Percentiles rank a stretch among this genome's conserved stretches.
phyloP scores from a whole-genome alignment of 2,888 invertebrate genomes.

The Oscheius myriophilus region DNA sequence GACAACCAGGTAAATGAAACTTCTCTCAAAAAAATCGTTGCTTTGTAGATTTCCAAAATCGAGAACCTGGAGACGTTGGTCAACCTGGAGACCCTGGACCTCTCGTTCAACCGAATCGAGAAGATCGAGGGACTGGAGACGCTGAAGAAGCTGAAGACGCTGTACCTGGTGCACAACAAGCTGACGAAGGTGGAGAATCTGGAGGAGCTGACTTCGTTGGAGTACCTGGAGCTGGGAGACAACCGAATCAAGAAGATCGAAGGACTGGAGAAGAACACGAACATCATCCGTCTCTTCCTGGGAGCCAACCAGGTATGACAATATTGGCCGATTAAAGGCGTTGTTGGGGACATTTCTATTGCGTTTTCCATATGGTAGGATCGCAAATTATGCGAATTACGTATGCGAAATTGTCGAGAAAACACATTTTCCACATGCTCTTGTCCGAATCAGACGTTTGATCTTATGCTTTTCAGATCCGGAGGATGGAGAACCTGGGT shows the following conservation, averaged over 20 bases:
- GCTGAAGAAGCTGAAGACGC: conserved; percentile 70
- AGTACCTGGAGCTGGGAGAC: conserved; percentile 90
- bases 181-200: conserved; percentile 72
- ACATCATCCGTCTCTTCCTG: conserved; percentile 78
- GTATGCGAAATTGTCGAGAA: too few species aligned
- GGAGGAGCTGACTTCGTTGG: conserved; percentile 76
- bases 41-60: conserved; percentile 78
- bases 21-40: conserved; percentile 73
- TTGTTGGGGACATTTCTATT: conserved; percentile 72
- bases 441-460: too few species aligned
- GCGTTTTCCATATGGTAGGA: too few species aligned
- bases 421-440: too few species aligned
- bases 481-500: conserved; percentile 38
- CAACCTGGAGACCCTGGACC: conserved; percentile 90
- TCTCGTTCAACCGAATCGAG: conserved; percentile 87
- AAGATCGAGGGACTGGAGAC: conserved; percentile 72
- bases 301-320: conserved; percentile 82
- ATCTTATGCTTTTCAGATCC: conserved; percentile 23
- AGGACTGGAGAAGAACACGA: conserved; percentile 45
- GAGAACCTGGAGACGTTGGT: conserved; percentile 88
- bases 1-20: conserved; percentile 99
- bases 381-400: too few species aligned
- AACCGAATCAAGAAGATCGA: conserved; percentile 80
- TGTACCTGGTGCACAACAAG: conserved; percentile 75
- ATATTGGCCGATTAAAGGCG: conserved; percentile 85